phyloP scores from a whole-genome alignment of 2,797 vertebrate genomes.

The Enteromius argenteus region DNA sequence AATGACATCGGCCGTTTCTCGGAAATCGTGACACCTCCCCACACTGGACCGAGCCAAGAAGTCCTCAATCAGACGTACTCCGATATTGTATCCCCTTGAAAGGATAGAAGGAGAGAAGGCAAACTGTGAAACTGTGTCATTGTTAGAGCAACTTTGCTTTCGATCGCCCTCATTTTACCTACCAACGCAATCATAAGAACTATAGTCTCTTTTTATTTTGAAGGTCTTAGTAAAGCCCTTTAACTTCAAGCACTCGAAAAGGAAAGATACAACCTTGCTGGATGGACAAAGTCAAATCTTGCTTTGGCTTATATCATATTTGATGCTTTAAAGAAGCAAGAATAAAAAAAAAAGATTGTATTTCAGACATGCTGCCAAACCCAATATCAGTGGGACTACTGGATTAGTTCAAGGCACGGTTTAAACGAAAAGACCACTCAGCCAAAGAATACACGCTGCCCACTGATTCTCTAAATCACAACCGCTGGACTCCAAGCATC shows the following conservation, averaged over 20 bases:
- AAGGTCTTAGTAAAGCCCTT: conserved; percentile 23
- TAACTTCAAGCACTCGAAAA: not conserved
- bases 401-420: conserved; percentile 47
- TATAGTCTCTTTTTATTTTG: conserved; percentile 10
- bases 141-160: not conserved
- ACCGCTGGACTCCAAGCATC: conserved; percentile 21
- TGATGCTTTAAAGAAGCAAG: conserved; percentile 14
- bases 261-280: conserved; percentile 9
- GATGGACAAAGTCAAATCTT: conserved; percentile 27
- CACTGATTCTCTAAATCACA: conserved; percentile 46
- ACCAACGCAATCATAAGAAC: not conserved
- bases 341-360: conserved; percentile 5
- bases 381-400: conserved; percentile 45
- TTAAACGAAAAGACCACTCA: conserved; percentile 40
- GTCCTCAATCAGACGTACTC: conserved; percentile 97
- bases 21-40: conserved; percentile 97
- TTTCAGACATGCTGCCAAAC: conserved; percentile 41
- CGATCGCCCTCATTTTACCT: not conserved
- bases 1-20: conserved; percentile 98
- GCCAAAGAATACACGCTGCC: conserved; percentile 35
- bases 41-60: conserved; percentile 96
- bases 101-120: conserved; percentile 49
- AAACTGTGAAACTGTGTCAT: conserved; percentile 6
- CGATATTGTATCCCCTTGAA: conserved; percentile 97
- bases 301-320: conserved; percentile 6